Evolutionary conservation across 2,888 invertebrate species (phyloP).

Genomic region (Xestia c-nigrum): DNA sequence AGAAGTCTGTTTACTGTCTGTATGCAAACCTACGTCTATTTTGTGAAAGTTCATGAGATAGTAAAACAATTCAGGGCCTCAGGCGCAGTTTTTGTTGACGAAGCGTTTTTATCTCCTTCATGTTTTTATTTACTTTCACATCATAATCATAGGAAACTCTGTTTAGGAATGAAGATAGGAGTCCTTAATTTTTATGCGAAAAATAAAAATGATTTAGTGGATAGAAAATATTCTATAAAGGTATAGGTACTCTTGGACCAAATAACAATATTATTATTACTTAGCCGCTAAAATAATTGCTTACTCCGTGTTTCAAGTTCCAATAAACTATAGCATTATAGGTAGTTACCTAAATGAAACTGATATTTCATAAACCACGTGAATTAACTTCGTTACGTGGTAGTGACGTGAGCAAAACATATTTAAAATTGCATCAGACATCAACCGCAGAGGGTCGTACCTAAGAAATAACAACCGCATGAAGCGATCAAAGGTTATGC

Average conservation of each 20-base stretch:
- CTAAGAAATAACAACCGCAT: background rate
- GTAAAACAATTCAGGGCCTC: conserved; percentile 59
- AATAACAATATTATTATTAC: background rate
- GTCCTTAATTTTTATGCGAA: background rate
- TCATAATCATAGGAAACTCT: conserved; percentile 4
- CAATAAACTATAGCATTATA: background rate
- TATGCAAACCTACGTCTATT: conserved; percentile 42
- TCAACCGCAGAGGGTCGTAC: background rate
- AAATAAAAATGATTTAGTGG: background rate
- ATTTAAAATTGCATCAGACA: conserved; percentile 38
- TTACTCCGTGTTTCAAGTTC: conserved; percentile 9
- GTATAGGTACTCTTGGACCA: background rate
- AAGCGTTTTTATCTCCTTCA: conserved; percentile 16
- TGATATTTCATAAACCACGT: conserved; percentile 2
- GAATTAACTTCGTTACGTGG: conserved; percentile 23
- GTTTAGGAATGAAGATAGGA: background rate
- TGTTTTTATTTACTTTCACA: conserved; percentile 61
- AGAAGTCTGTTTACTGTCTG: background rate
- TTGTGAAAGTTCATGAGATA: conserved; percentile 62
- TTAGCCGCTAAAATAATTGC: background rate
- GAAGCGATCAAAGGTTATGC: background rate
- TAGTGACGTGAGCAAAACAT: conserved; percentile 8
- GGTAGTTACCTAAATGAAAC: background rate
- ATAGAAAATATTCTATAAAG: background rate
- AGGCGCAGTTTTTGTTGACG: conserved; percentile 31